phyloP scores from a whole-genome alignment of 2,888 invertebrate genomes.

The Stenurella melanura region DNA sequence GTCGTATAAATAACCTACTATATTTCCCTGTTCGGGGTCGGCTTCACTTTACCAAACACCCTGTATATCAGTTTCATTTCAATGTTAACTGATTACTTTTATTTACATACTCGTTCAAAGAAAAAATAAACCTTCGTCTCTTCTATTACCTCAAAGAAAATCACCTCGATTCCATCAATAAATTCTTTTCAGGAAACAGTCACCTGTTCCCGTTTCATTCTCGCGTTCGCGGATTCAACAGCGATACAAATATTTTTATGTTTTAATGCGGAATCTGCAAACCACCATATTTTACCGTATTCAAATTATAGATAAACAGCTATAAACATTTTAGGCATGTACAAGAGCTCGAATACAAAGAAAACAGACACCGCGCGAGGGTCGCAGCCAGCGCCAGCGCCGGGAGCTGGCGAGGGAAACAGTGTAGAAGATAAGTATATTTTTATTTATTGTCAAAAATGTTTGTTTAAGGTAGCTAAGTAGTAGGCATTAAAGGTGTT shows the following conservation, averaged over 20 bases:
- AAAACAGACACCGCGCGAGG: slow-evolving; percentile 59
- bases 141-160: too few relatives aligned
- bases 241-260: slow-evolving; percentile 4
- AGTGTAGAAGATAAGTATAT: not conserved
- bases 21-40: too few relatives aligned
- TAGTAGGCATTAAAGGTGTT: too few relatives aligned
- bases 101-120: too few relatives aligned
- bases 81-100: too few relatives aligned
- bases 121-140: too few relatives aligned
- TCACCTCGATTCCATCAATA: not conserved
- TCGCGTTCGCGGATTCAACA: not conserved
- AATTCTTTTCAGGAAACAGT: not conserved
- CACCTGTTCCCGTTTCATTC: not conserved
- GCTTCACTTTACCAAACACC: too few relatives aligned
- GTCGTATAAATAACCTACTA: too few relatives aligned
- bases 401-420: slow-evolving; percentile 13
- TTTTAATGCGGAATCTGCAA: slow-evolving; percentile 54
- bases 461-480: too few relatives aligned
- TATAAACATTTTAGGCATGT: slow-evolving; percentile 67
- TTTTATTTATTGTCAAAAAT: too few relatives aligned
- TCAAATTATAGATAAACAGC: slow-evolving; percentile 64
- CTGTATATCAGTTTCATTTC: too few relatives aligned
- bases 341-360: slow-evolving; percentile 59
- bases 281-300: slow-evolving; percentile 59
- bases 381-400: slow-evolving; percentile 41